phyloP scores from a whole-genome alignment of 1,140 invertebrate species.

The Pseudobourletiella spinata region DNA sequence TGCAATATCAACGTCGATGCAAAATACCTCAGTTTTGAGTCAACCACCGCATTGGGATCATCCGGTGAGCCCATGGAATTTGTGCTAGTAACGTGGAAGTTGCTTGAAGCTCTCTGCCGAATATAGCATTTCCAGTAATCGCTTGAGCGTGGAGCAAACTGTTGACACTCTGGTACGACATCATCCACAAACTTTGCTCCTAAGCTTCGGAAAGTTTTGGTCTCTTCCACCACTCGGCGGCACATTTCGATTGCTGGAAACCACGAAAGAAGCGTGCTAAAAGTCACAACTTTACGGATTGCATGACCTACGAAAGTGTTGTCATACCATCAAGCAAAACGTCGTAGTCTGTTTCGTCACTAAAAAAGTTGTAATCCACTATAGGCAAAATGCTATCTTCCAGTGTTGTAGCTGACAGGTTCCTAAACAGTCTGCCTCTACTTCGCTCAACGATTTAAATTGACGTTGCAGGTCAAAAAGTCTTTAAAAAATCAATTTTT shows the following conservation, averaged over 20 bases:
- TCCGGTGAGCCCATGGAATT: neutral
- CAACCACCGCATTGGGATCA: neutral
- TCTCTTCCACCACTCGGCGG: neutral
- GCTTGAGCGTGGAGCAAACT: neutral
- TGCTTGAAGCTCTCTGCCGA: neutral
- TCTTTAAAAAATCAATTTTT: too few relatives aligned
- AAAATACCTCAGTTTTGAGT: neutral
- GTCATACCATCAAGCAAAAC: neutral
- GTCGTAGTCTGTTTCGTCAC: neutral
- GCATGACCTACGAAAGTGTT: neutral
- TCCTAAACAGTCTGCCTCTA: neutral
- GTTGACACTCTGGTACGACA: neutral
- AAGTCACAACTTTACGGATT: too few relatives aligned
- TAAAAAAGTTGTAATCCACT: neutral
- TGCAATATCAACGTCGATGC: too few relatives aligned
- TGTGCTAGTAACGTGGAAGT: neutral
- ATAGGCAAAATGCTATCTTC: neutral
- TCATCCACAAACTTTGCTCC: neutral
- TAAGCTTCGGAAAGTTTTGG: neutral
- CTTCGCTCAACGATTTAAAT: neutral
- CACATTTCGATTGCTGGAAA: neutral
- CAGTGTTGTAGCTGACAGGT: neutral
- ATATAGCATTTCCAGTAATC: neutral
- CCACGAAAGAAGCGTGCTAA: too few relatives aligned
- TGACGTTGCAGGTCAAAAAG: too few relatives aligned